Base-by-base conservation (phyloP, 2,888 invertebrate species). In the Nudaria mundana region DNA sequence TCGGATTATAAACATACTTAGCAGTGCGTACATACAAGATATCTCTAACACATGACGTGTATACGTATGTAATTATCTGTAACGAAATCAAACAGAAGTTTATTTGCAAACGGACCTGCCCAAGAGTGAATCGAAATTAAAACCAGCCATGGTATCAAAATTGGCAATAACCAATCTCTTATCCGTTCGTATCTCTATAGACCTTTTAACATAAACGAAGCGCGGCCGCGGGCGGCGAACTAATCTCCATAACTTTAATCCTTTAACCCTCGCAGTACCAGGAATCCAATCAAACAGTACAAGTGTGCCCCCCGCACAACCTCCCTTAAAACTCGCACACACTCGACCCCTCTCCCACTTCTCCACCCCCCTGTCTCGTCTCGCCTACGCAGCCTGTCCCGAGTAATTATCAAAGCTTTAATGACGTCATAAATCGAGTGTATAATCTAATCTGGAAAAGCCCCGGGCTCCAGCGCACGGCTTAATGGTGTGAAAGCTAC, bases 401-500 rank as follows among this genome's bases (percentile, higher is more conserved):
- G 87, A 88, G 89, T 89, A 89, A 89, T 89, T 89, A 89, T 89
- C 89, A 89, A 86, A 87, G 89, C 89, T 89, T 88, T 89, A 89
- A 89, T 89, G 88, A 89, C 89, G 71, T 82, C 88, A 89, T 89
- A 89, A 89, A 89, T 89, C 89, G 85, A 85, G 82, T 87, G 87
- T 88, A 89, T 89, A 89, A 89, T 89, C 89, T 89, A 89, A 89
- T 89, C 89, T 89, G 89, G 88, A 87, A 89, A 89, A 89, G 88
- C 89, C 86, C 88, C 85, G 83, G 80, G 87, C 85, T 87, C 85
- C 84, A 82, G 80, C 77, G 85, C 81, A 77, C 83, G 77, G 86
- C 86, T 87, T 88, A 88, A 88, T 88, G 87, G 88, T 86, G 88
- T 87, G 88, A 88, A 87, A 88, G 88, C 88, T 82, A 81, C 87